Percentiles rank a stretch among this genome's conserved stretches.
Conservation (phyloP, 2,797 vertebrate species). For the Lepilemur septentrionalis region DNA sequence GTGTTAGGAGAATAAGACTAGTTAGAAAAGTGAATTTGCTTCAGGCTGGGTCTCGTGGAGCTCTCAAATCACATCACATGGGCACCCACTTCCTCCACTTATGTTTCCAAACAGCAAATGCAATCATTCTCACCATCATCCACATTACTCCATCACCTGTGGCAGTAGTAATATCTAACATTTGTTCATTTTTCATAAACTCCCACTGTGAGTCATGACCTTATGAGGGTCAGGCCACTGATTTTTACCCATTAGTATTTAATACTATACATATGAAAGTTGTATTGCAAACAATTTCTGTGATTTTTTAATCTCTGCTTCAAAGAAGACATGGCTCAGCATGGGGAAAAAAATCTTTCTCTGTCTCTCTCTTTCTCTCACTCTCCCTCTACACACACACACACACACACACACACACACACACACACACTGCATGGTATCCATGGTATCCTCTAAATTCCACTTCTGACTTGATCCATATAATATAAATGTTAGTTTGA, state of each 20-base stretch:
- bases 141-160: not conserved
- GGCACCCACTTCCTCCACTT: not conserved
- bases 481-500: not conserved
- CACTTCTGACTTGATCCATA: not conserved
- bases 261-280: conserved; percentile 10
- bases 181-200: conserved; percentile 27
- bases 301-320: conserved; percentile 4
- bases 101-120: not conserved
- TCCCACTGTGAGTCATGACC: not conserved
- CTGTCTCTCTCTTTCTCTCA: not conserved
- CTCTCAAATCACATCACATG: not conserved
- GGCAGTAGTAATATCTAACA: not conserved
- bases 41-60: not conserved
- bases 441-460: not conserved
- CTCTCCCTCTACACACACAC: too few relatives aligned
- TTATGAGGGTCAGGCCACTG: not conserved
- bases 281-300: not conserved
- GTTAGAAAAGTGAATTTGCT: conserved; percentile 5
- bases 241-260: not conserved
- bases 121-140: not conserved
- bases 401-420: not conserved
- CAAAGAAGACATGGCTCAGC: conserved; percentile 21
- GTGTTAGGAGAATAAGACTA: not conserved
- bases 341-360: not conserved
- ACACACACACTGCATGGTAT: not conserved